phyloP scores from a whole-genome alignment of 1,140 invertebrate species.

The Drosophila carrolli region DNA sequence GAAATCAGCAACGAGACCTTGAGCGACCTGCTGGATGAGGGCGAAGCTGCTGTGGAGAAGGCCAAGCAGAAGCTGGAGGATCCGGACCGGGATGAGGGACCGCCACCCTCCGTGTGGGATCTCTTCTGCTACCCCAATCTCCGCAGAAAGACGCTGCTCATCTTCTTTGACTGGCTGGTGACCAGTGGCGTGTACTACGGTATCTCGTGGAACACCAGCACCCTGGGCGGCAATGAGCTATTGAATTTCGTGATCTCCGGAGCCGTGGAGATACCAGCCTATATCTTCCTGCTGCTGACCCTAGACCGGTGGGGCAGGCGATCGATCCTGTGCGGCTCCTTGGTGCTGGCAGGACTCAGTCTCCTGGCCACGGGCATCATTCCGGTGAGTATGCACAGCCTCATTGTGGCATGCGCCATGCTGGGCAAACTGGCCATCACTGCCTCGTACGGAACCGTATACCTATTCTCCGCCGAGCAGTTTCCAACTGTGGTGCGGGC shows the following conservation, averaged over 20 bases:
- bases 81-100: not conserved
- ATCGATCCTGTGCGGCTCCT: constrained; percentile 88
- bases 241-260: constrained; percentile 92
- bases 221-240: constrained; percentile 90
- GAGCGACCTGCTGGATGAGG: constrained; percentile 86
- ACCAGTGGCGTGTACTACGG: constrained; percentile 93
- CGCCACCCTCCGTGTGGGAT: constrained; percentile 87
- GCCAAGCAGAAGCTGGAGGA: constrained; percentile 57
- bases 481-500: constrained; percentile 94
- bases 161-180: constrained; percentile 93
- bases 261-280: constrained; percentile 91
- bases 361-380: constrained; percentile 87
- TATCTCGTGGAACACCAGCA: constrained; percentile 91
- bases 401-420: constrained; percentile 90
- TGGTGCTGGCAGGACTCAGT: constrained; percentile 89
- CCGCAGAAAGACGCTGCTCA: constrained; percentile 89
- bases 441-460: constrained; percentile 91
- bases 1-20: constrained; percentile 86
- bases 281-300: constrained; percentile 89
- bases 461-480: constrained; percentile 92
- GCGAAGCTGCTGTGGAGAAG: constrained; percentile 82
- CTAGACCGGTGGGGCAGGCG: constrained; percentile 91
- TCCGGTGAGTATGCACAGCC: constrained; percentile 86
- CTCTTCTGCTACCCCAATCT: constrained; percentile 90
- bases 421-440: constrained; percentile 93